Conservation (phyloP, 2,888 invertebrate species). For the Diaprepes abbreviatus region DNA sequence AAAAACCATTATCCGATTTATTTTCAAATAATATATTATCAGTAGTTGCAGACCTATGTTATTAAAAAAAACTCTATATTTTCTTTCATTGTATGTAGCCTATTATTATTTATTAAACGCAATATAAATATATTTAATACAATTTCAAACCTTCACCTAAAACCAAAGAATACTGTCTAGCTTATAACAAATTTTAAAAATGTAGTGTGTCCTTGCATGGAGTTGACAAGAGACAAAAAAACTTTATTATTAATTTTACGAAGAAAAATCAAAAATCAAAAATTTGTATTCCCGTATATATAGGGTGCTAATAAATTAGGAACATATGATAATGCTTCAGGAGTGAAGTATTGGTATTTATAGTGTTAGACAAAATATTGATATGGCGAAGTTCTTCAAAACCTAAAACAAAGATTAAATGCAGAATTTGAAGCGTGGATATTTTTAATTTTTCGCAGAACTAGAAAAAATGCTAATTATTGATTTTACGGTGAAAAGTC, state of each 20-base stretch:
- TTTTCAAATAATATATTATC: too few relatives aligned
- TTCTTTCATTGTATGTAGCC: too few relatives aligned
- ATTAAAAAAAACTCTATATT: too few relatives aligned
- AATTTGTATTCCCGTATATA: not conserved
- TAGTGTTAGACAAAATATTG: not conserved
- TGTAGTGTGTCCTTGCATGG: not conserved
- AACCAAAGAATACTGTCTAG: too few relatives aligned
- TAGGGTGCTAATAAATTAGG: not conserved
- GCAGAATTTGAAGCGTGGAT: not conserved
- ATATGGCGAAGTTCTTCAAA: not conserved
- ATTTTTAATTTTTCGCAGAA: too few relatives aligned
- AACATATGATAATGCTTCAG: not conserved
- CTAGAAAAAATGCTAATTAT: too few relatives aligned
- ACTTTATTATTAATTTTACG: slow-evolving; percentile 1
- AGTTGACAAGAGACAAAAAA: not conserved
- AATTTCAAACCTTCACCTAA: too few relatives aligned
- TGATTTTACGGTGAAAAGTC: too few relatives aligned
- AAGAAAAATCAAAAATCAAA: not conserved
- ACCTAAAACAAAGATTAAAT: not conserved
- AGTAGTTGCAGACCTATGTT: too few relatives aligned
- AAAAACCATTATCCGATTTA: too few relatives aligned
- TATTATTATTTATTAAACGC: too few relatives aligned
- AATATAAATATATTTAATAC: too few relatives aligned
- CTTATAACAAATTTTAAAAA: not conserved
- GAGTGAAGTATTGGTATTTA: not conserved